Conservation (phyloP, 2,888 invertebrate species). For the Blera fallax region DNA sequence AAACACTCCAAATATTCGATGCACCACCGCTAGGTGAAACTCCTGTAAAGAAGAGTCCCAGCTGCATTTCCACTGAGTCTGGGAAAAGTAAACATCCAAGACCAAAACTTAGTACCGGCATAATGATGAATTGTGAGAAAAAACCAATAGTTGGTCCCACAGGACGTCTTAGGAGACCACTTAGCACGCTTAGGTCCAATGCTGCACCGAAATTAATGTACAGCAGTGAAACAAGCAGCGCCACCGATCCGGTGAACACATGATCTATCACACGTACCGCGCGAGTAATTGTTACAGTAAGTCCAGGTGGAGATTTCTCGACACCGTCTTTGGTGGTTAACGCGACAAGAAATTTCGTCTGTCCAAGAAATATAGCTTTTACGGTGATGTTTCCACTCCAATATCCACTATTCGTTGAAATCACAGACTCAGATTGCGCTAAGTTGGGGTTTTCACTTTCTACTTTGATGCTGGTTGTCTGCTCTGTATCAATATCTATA, state of each 20-base stretch:
- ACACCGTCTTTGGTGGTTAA: conserved; percentile 74
- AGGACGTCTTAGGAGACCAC: conserved; percentile 83
- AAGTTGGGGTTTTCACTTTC: conserved; percentile 74
- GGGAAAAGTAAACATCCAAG: conserved; percentile 89
- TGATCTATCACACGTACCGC: conserved; percentile 87
- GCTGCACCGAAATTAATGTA: conserved; percentile 97
- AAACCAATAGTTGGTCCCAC: conserved; percentile 91
- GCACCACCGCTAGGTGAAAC: conserved; percentile 97
- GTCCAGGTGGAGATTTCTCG: conserved; percentile 74
- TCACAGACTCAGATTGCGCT: conserved; percentile 75
- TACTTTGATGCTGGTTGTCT: conserved; percentile 74
- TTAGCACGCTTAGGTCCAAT: conserved; percentile 85
- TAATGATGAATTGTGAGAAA: conserved; percentile 89
- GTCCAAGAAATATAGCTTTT: conserved; percentile 78
- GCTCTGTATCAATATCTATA: conserved; percentile 71
- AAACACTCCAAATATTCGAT: conserved; percentile 97
- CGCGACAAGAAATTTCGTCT: conserved; percentile 77
- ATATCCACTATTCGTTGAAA: conserved; percentile 71
- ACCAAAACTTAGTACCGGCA: conserved; percentile 92
- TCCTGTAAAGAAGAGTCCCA: conserved; percentile 95
- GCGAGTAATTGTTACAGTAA: conserved; percentile 85
- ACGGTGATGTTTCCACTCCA: conserved; percentile 78
- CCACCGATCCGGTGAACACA: conserved; percentile 89
- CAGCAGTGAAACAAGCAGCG: conserved; percentile 88
- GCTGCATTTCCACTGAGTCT: conserved; percentile 86